Evolutionary conservation across 30 jellyfish, hydroid and myxozoan species (phyloP), one percentile per base, ranked within the genome.

Genomic region (Chironex yamaguchii): DNA sequence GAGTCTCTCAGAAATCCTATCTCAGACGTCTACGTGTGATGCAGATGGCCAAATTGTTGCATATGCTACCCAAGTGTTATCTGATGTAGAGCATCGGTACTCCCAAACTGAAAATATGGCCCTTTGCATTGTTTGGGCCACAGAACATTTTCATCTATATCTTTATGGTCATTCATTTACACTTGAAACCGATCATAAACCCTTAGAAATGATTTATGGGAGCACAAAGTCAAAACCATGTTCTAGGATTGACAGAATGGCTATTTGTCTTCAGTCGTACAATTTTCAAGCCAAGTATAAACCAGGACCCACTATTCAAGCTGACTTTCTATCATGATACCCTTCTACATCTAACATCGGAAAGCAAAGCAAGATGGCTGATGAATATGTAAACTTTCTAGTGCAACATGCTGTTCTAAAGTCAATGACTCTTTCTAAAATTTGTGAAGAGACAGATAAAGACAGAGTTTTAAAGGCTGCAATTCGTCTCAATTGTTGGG

Each of bases 31-130:
- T n/a, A 28, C 21, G 4, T 28, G 23, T 9, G 21, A 28, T n/a
- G 25, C 20, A 3, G 22, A 54, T 6, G 4, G 31, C 21, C 76
- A 25, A 27, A 73, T 22, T 23, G 51, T 36, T 33, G 90, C 79
- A 22, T 76, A 76, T 29, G 79, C 89, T 3, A 49, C 79, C 79
- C 71, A 67, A 50, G 89, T 79, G 0, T 31, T 51, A 52, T 3
- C 89, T 27, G 89, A 76, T 11, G 71, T 52, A 23, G 89, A 76
- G 32, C 71, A 63, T 34, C 62, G 79, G 79, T 76, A 76, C 33
- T 76, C 89, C 48, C 80, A 76, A 52, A 49, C 89, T 17, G 89
- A 76, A 79, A 76, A 76, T 77, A 79, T 52, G 29, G 89, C 79
- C 29, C 81, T 76, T 23, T 21, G 52, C 64, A 76, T 76, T 12